Conservation (phyloP, 2,888 invertebrate genomes). For the Lissocephala sabroskyi region DNA sequence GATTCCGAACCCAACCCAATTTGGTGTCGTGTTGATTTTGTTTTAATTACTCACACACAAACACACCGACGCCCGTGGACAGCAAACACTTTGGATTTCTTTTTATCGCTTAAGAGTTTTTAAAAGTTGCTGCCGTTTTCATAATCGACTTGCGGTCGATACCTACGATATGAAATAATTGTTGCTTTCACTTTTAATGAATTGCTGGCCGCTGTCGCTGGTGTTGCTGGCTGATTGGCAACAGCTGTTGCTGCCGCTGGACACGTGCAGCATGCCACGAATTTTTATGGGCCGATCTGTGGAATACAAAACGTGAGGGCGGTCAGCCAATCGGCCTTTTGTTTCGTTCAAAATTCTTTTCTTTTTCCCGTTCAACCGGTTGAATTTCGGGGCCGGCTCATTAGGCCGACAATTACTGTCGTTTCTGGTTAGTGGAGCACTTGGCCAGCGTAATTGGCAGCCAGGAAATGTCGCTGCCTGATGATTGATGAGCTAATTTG, state of each 20-base stretch:
- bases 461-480: constrained; percentile 37
- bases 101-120: constrained; percentile 6
- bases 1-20: constrained; percentile 44
- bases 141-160: constrained; percentile 47
- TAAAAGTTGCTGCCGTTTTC: constrained; percentile 42
- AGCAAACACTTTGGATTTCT: constrained; percentile 12
- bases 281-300: constrained; percentile 34
- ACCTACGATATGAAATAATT: constrained; percentile 56
- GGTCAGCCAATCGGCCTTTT: no score
- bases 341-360: no score
- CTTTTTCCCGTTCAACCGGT: no score
- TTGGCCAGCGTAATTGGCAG: no score
- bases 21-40: constrained; percentile 10
- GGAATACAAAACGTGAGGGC: no score
- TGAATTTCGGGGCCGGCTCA: no score
- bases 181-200: constrained; percentile 62
- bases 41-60: constrained; percentile 31
- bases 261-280: constrained; percentile 61
- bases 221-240: neutral
- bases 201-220: constrained; percentile 25
- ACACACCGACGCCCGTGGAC: no score
- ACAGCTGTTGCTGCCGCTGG: constrained; percentile 14
- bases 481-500: constrained; percentile 34
- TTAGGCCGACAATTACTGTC: no score
- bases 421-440: constrained; percentile 50